A percentile compares a stretch with the other conserved stretches of the same genome.
These are phyloP conservation scores for Calcarius ornatus DNA, from an alignment of 2,113 vertebrate species.

Conservation along the genomic window DNA sequence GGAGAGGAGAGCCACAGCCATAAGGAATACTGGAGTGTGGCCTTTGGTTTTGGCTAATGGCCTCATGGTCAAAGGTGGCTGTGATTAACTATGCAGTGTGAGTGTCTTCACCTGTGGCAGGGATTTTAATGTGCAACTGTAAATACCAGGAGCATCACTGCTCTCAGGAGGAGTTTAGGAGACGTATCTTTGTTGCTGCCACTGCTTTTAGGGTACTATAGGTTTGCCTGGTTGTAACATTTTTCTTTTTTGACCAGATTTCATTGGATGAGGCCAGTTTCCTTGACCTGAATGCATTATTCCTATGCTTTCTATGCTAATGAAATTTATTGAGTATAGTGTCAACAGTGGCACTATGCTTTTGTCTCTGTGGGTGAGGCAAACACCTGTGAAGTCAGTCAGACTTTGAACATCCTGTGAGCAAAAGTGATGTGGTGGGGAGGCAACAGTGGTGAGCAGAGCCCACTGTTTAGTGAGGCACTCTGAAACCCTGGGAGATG, in stretches of 20 bases:
- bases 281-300: background rate
- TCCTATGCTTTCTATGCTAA: background rate
- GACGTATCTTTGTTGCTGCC: background rate
- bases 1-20: background rate
- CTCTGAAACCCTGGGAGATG: background rate
- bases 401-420: rapidly evolving
- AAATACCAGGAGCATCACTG: background rate
- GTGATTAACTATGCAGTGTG: background rate
- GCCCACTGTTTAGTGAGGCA: background rate
- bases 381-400: rapidly evolving
- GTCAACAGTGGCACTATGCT: background rate
- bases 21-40: background rate
- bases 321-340: background rate
- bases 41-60: background rate
- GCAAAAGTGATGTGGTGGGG: rapidly evolving
- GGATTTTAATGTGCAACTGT: background rate
- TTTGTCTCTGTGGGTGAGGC: background rate
- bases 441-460: background rate
- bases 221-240: background rate
- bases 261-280: background rate
- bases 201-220: background rate
- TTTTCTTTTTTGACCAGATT: background rate
- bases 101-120: background rate
- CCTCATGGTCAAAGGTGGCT: background rate
- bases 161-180: background rate